Percentiles rank a stretch among this genome's conserved stretches.
Evolutionary conservation across 2,113 vertebrate genomes (phyloP).

Genomic region (Nycticryphes semicollaris): DNA sequence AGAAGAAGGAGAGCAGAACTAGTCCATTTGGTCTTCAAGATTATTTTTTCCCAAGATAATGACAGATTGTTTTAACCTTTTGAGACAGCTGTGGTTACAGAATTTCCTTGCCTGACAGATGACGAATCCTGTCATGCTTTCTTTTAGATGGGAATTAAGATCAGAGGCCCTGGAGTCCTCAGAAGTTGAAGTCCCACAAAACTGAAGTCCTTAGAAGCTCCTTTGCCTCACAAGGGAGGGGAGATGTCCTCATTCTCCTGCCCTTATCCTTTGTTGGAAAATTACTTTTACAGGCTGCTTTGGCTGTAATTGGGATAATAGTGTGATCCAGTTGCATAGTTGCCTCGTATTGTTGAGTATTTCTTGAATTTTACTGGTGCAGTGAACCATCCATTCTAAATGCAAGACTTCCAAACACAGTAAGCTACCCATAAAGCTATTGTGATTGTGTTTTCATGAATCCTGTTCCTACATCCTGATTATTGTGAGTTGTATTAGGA

Average conservation of each 20-base stretch:
- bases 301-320: not conserved
- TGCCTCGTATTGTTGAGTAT: not conserved
- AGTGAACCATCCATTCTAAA: not conserved
- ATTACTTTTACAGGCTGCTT: not conserved
- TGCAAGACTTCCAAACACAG: not conserved
- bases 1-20: not conserved
- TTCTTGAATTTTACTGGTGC: not conserved
- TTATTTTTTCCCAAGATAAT: not conserved
- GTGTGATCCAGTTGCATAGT: not conserved
- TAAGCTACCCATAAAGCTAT: not conserved
- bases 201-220: not conserved
- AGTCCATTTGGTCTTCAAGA: not conserved
- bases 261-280: not conserved
- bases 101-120: not conserved
- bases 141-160: not conserved
- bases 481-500: not conserved
- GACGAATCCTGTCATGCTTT: not conserved
- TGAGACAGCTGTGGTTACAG: not conserved
- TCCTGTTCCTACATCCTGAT: not conserved
- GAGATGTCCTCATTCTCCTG: not conserved
- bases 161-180: not conserved
- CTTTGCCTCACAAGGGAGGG: not conserved
- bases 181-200: not conserved
- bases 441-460: not conserved
- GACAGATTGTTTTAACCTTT: not conserved